Evolutionary conservation across 2,888 invertebrate genomes (phyloP).

Genomic region (Limnephilus auricula): DNA sequence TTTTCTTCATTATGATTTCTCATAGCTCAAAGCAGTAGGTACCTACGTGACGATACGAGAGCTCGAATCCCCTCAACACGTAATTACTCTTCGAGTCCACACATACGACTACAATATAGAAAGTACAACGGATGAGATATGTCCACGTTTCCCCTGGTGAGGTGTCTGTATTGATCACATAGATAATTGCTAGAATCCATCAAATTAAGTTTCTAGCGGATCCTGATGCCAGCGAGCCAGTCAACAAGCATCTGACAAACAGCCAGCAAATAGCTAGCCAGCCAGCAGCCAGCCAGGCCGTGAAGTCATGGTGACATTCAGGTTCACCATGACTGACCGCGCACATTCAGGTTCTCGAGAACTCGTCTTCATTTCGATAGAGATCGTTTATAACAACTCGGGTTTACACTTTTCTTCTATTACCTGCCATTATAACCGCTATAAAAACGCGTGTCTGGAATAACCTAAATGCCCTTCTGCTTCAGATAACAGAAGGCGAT

Average conservation of each 20-base stretch:
- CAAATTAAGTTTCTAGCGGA: slow-evolving; percentile 49
- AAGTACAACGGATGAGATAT: slow-evolving; percentile 19
- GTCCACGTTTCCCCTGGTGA: slow-evolving; percentile 37
- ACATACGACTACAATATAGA: slow-evolving; percentile 35
- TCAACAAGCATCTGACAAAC: background rate
- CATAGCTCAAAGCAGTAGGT: background rate
- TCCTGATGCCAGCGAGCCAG: background rate
- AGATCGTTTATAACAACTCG: slow-evolving; percentile 27
- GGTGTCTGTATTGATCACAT: slow-evolving; percentile 35
- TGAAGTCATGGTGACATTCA: background rate
- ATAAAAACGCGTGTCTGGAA: slow-evolving; percentile 20
- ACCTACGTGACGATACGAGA: slow-evolving; percentile 15
- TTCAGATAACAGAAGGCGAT: background rate
- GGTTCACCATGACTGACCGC: slow-evolving; percentile 14
- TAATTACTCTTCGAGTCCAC: slow-evolving; percentile 21
- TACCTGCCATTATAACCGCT: background rate
- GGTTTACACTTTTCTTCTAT: background rate
- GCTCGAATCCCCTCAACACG: slow-evolving; percentile 9
- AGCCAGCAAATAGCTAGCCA: background rate
- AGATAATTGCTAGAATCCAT: slow-evolving; percentile 51
- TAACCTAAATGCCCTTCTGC: background rate
- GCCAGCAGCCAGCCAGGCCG: background rate
- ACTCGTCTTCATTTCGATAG: slow-evolving; percentile 42
- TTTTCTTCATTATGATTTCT: slow-evolving; percentile 7
- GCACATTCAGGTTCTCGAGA: slow-evolving; percentile 28